These are phyloP conservation scores for Pionites leucogaster DNA, from an alignment of 2,113 vertebrate genomes.

Conservation along the genomic window DNA sequence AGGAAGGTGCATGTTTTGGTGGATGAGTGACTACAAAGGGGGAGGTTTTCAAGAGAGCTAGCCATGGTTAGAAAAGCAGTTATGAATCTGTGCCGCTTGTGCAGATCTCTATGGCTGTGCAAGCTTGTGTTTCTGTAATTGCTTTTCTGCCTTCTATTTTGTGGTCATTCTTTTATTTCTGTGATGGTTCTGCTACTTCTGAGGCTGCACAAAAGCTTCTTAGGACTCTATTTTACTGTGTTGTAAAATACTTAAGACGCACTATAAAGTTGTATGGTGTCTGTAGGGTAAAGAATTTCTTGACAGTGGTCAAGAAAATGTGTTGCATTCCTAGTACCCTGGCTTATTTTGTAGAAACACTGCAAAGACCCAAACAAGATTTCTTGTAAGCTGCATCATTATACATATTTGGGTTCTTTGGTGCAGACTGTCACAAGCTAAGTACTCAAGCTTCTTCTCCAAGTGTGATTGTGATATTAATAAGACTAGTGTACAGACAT, in stretches of 20 bases:
- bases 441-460: neutral
- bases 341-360: neutral
- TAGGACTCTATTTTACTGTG: neutral
- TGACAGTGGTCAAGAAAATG: neutral
- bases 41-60: neutral
- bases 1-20: neutral
- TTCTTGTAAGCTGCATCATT: neutral
- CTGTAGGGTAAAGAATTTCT: neutral
- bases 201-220: neutral
- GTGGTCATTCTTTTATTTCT: neutral
- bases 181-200: neutral
- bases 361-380: neutral
- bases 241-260: neutral
- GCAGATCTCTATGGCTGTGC: accelerated
- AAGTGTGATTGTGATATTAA: neutral
- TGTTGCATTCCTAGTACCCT: neutral
- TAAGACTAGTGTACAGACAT: neutral
- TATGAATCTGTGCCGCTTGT: neutral
- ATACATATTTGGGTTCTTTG: neutral
- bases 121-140: neutral
- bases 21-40: neutral
- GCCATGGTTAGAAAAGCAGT: neutral
- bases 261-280: neutral
- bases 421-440: neutral
- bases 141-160: neutral